These are phyloP conservation scores for Lasioglossum pauxillum DNA, from an alignment of 2,888 invertebrate species.

Conservation along the genomic window DNA sequence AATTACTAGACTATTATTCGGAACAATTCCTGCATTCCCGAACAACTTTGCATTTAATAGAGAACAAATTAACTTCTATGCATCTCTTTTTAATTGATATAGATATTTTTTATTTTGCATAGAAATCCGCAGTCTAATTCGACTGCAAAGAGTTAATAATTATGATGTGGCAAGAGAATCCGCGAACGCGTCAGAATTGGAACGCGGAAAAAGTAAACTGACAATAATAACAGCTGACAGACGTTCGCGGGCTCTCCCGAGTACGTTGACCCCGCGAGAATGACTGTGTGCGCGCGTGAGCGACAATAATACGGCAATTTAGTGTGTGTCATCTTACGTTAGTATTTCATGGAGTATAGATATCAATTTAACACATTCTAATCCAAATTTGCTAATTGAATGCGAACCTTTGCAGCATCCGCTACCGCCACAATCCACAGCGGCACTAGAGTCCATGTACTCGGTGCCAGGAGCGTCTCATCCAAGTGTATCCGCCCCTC, in stretches of 20 bases:
- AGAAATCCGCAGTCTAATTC: not conserved
- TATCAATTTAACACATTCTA: no score
- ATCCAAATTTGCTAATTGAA: not conserved
- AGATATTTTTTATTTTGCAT: not conserved
- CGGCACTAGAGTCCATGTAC: conserved; percentile 77
- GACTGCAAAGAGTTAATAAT: no score
- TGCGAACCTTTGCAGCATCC: conserved; percentile 74
- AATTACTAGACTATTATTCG: not conserved
- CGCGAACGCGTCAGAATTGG: no score
- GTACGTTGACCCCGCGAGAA: not conserved
- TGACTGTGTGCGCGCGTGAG: not conserved
- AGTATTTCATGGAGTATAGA: not conserved
- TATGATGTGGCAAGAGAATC: no score
- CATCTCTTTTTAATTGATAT: not conserved
- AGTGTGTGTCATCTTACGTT: no score
- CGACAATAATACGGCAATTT: not conserved
- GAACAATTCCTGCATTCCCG: not conserved
- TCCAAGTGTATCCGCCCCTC: conserved; percentile 80
- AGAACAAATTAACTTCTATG: not conserved
- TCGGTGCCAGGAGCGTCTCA: conserved; percentile 77
- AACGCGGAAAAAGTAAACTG: not conserved
- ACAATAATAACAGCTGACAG: not conserved
- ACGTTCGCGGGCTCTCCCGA: not conserved
- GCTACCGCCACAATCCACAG: conserved; percentile 77
- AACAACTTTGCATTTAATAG: no score